Base-by-base conservation (phyloP, 1,140 invertebrate genomes). In the Pogonognathellus flavescens region DNA sequence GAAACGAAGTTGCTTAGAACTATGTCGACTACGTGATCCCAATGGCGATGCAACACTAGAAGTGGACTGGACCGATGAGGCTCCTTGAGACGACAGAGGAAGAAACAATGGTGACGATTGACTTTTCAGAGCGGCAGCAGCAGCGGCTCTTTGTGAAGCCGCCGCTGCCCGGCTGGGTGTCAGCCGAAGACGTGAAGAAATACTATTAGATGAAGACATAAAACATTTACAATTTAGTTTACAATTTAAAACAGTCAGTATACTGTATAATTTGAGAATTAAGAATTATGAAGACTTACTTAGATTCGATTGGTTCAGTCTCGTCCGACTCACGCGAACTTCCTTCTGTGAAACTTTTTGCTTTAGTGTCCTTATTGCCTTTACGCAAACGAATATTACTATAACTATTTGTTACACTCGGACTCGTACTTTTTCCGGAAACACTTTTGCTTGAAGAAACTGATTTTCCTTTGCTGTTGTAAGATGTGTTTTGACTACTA, bases 121-220 rank as follows among this genome's bases (percentile, higher is more conserved):
- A 76, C 49, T 76, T 49, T n/a, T 76, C 14, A 76, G 31, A 49
- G 41, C 53, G n/a, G 53, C 70, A 41, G 82, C 82, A 60, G 62
- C 82, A 50, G 87, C 84, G 31, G 87, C 87, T 86, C 84, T 87
- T 55, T 86, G 85, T 25, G 86, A 86, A 59, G 88, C 88, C 25
- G 88, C 88, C 62, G 88, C 86, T 53, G 87, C 88, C 49, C 88
- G 76, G 50, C 88, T 87, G 1, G 88, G 84, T 31, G 87, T 87
- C 16, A 84, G 66, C 20, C 88, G 86, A 62, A 89, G 76, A 52
- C 88, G 85, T 9, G 84, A 86, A 20, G 85, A 50, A 83, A 89
- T 87, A 70, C 87, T 87, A n/a, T n/a, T n/a, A 83, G 11, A 11
- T 7, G 55, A 81, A 53, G 11, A 55, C 8, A 31, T 53, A 81